Conservation (phyloP, 2,113 vertebrate species). For the Stercorarius parasiticus region DNA sequence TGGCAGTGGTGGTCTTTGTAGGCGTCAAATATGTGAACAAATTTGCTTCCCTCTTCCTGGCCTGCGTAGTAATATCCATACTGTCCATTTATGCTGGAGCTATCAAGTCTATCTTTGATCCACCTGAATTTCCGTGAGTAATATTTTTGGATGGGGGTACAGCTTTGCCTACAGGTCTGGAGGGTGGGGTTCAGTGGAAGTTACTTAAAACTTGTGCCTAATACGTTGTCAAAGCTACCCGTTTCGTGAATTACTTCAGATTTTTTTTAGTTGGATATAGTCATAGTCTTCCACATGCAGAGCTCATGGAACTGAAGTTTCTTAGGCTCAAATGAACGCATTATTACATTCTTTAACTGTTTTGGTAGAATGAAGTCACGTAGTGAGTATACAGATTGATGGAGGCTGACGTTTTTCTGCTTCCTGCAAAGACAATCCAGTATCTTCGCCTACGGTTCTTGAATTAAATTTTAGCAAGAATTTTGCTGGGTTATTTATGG, state of each 20-base stretch:
- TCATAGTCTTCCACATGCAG: not conserved
- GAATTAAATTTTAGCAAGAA: not conserved
- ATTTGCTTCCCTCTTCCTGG: slow-evolving; percentile 95
- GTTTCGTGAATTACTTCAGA: not conserved
- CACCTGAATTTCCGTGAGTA: slow-evolving; percentile 94
- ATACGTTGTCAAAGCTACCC: not conserved
- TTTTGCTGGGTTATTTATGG: not conserved
- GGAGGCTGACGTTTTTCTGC: not conserved
- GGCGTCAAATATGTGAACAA: slow-evolving; percentile 99
- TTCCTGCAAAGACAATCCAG: not conserved
- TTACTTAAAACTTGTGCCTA: not conserved
- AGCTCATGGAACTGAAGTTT: not conserved
- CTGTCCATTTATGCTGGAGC: slow-evolving; percentile 95
- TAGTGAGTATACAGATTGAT: not conserved
- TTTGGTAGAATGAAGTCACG: rapidly evolving
- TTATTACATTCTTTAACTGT: not conserved
- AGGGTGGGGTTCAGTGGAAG: not conserved
- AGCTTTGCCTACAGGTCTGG: not conserved
- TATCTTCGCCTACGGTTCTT: not conserved
- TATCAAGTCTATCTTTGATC: slow-evolving; percentile 92
- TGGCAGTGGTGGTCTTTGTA: slow-evolving; percentile 96
- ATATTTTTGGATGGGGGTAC: not conserved
- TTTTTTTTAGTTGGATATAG: not conserved
- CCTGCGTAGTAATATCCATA: slow-evolving; percentile 97
- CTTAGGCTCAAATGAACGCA: not conserved